Conservation (phyloP, 1,140 invertebrate species). For the Caenorhabditis latens region DNA sequence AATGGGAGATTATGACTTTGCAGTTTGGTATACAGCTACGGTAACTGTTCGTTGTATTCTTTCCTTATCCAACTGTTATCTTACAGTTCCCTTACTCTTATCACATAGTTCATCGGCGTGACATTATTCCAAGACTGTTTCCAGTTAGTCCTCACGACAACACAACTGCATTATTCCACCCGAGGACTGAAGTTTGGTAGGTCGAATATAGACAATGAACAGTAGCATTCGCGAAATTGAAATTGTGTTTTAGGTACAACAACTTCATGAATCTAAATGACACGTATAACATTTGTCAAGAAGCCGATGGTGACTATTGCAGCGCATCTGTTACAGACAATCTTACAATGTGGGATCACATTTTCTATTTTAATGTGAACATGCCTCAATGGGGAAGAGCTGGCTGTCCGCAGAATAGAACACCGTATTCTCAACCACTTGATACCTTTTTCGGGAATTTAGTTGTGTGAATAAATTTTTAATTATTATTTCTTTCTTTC, state of each 20-base stretch:
- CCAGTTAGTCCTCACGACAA: slow-evolving; percentile 40
- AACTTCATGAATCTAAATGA: slow-evolving; percentile 39
- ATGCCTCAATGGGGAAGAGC: slow-evolving; percentile 8
- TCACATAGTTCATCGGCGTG: slow-evolving; percentile 17
- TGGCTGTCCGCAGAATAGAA: slow-evolving; percentile 37
- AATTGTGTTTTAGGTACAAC: neutral
- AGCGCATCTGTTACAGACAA: slow-evolving; percentile 1
- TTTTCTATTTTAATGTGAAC: slow-evolving; percentile 43
- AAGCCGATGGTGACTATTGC: slow-evolving; percentile 59
- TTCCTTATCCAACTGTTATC: neutral
- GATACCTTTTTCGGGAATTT: neutral
- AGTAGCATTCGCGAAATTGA: neutral
- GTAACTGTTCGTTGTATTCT: neutral
- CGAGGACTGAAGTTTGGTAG: slow-evolving; percentile 51
- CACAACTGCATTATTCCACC: slow-evolving; percentile 44
- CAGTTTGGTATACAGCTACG: slow-evolving; percentile 42
- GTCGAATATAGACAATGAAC: neutral
- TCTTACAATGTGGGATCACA: slow-evolving; percentile 20
- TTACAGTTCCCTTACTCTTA: slow-evolving; percentile 53
- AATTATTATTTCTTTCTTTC: no score
- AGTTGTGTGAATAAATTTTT: neutral
- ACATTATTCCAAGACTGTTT: neutral
- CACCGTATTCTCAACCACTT: neutral
- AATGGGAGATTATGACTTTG: slow-evolving; percentile 49
- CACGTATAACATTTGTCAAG: slow-evolving; percentile 25